A percentile compares a stretch with the other conserved stretches of the same genome.
Conservation (phyloP, 1,140 invertebrate genomes). For the Heliconius nattereri region DNA sequence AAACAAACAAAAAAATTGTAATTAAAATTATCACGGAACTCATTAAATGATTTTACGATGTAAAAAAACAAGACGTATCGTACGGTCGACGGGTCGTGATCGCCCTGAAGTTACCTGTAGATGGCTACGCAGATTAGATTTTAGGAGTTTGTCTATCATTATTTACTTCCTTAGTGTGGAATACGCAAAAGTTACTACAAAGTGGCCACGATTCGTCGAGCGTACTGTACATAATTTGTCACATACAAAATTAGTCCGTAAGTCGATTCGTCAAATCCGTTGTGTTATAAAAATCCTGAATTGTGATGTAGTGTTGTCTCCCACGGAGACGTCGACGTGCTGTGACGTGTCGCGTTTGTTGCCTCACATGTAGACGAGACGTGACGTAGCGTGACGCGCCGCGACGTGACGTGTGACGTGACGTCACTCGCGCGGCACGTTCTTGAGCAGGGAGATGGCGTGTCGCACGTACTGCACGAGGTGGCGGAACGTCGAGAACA, state of each 20-base stretch:
- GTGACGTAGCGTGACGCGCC: slow-evolving; percentile 24
- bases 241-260: slow-evolving; percentile 27
- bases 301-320: not conserved
- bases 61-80: too few species aligned
- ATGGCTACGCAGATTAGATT: too few species aligned
- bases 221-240: too few species aligned
- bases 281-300: not conserved
- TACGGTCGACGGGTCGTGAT: too few species aligned
- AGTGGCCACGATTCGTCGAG: too few species aligned
- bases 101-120: too few species aligned
- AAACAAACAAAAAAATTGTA: not conserved
- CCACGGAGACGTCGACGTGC: not conserved
- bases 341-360: not conserved
- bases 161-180: not conserved
- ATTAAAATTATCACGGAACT: not conserved
- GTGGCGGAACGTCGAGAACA: slow-evolving; percentile 87
- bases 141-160: not conserved
- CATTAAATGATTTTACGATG: not conserved
- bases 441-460: slow-evolving; percentile 77
- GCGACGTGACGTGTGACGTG: slow-evolving; percentile 26
- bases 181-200: too few species aligned
- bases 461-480: slow-evolving; percentile 87
- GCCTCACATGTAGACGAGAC: not conserved
- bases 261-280: slow-evolving; percentile 18
- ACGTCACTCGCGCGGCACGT: slow-evolving; percentile 65